phyloP scores from a whole-genome alignment of 1,140 invertebrate species.

The Palaemon carinicauda region DNA sequence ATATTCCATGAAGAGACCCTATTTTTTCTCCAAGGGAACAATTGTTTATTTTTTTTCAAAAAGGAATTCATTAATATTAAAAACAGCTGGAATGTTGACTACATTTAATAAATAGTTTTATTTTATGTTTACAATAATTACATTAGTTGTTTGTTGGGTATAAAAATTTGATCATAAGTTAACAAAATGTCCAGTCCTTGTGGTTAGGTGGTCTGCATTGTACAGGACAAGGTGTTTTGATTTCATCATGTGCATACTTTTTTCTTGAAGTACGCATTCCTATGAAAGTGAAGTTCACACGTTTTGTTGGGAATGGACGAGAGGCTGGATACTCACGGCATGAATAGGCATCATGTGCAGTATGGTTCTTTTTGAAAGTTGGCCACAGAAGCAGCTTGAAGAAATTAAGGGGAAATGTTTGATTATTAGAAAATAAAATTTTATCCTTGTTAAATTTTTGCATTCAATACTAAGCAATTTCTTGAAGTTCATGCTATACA shows the following conservation, averaged over 20 bases:
- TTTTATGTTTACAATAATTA: too few species aligned
- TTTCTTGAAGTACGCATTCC: slow-evolving; percentile 23
- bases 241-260: neutral
- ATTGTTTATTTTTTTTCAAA: too few species aligned
- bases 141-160: too few species aligned
- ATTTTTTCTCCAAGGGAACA: too few species aligned
- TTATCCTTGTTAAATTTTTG: too few species aligned
- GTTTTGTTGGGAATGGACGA: slow-evolving; percentile 32
- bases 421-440: too few species aligned
- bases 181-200: slow-evolving; percentile 35
- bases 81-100: too few species aligned
- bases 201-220: slow-evolving; percentile 15
- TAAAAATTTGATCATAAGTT: neutral
- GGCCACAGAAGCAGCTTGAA: slow-evolving; percentile 42
- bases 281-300: slow-evolving; percentile 19
- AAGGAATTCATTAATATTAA: too few species aligned
- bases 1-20: too few species aligned
- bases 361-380: slow-evolving; percentile 5
- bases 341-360: slow-evolving; percentile 38
- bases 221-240: slow-evolving; percentile 20
- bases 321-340: slow-evolving; percentile 19
- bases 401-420: neutral
- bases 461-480: too few species aligned
- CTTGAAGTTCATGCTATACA: neutral
- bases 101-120: too few species aligned